Percentiles rank a stretch among this genome's conserved stretches.
Evolutionary conservation across 2,888 invertebrate species (phyloP).

Genomic region (Penaeus monodon): DNA sequence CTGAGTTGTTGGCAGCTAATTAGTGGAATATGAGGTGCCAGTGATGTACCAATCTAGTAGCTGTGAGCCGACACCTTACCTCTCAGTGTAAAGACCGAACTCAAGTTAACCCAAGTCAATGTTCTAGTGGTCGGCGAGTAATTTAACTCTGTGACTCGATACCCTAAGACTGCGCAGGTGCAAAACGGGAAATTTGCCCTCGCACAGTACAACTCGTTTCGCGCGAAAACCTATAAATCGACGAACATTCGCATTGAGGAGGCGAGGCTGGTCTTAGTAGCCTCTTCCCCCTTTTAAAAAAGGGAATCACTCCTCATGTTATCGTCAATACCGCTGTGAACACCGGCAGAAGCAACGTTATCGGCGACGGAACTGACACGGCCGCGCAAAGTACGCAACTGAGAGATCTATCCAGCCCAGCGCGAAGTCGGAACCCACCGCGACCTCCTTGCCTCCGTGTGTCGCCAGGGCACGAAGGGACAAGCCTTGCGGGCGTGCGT

Average conservation of each 20-base stretch:
- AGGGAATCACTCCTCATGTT: background rate
- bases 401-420: background rate
- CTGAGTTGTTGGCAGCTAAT: slow-evolving; percentile 63
- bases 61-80: slow-evolving; percentile 28
- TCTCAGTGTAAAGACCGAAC: slow-evolving; percentile 34
- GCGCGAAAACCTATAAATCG: background rate
- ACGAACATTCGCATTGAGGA: background rate
- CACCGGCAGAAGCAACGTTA: too few species aligned
- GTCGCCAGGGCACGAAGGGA: background rate
- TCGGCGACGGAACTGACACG: too few species aligned
- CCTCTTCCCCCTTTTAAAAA: too few species aligned
- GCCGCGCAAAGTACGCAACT: background rate
- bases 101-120: slow-evolving; percentile 20
- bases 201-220: slow-evolving; percentile 34
- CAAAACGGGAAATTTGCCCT: slow-evolving; percentile 49
- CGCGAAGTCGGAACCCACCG: slow-evolving; percentile 13
- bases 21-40: slow-evolving; percentile 60
- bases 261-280: background rate
- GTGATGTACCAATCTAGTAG: slow-evolving; percentile 57
- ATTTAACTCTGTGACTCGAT: slow-evolving; percentile 33
- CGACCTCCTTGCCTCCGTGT: background rate
- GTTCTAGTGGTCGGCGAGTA: slow-evolving; percentile 19
- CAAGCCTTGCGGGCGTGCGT: slow-evolving; percentile 5
- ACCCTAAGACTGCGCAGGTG: slow-evolving; percentile 53
- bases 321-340: background rate